Evolutionary conservation across 2,113 vertebrate genomes (phyloP).

Genomic region (Phalacrocorax brasilianus): DNA sequence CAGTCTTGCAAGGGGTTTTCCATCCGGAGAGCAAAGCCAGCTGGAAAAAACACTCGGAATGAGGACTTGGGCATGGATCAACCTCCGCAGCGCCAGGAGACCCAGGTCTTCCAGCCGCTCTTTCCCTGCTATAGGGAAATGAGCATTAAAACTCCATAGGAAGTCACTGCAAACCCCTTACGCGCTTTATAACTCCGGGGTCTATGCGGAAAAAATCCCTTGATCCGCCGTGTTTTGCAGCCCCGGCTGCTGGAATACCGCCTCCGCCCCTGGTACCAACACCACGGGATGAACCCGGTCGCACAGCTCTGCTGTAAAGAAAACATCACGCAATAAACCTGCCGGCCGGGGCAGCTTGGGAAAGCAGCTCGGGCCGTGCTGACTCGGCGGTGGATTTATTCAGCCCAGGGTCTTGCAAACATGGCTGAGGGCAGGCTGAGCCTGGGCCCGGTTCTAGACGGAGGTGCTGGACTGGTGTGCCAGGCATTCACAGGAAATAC

Average conservation of each 20-base stretch:
- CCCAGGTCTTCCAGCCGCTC: not conserved
- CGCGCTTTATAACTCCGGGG: accelerated
- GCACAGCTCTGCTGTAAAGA: not conserved
- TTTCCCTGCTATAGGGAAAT: not conserved
- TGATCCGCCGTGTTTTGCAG: accelerated
- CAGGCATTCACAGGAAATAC: not conserved
- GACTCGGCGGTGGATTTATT: slow-evolving; percentile 8
- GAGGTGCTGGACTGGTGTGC: not conserved
- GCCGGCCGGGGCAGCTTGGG: not conserved
- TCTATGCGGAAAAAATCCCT: not conserved
- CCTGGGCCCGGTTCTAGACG: accelerated
- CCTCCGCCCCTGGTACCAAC: not conserved
- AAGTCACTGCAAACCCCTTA: not conserved
- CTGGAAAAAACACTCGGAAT: not conserved
- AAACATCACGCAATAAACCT: not conserved
- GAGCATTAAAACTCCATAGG: not conserved
- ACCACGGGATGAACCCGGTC: not conserved
- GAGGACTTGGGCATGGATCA: not conserved
- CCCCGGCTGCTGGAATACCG: not conserved
- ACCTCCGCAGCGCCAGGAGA: not conserved
- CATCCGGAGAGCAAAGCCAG: not conserved
- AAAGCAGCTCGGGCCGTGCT: not conserved
- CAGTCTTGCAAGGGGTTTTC: not conserved
- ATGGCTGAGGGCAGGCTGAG: not conserved
- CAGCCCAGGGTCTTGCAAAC: not conserved